A percentile compares a stretch with the other conserved stretches of the same genome.
Conservation (phyloP, 2,113 vertebrate genomes). For the Leptodactylus fuscus region DNA sequence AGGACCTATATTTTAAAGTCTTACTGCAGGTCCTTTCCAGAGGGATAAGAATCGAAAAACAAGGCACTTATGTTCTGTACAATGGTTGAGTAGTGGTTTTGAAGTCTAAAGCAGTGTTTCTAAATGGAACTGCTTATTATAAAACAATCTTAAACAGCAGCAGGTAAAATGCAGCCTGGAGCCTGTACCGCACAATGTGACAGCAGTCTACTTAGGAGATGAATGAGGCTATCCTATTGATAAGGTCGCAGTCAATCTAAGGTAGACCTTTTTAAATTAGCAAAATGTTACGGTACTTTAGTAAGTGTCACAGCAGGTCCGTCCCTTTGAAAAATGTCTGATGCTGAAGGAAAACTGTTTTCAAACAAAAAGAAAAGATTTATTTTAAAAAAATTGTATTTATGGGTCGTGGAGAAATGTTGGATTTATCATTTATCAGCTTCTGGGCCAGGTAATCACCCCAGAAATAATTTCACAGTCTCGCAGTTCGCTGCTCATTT, state of each 20-base stretch:
- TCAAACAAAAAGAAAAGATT: conserved; percentile 67
- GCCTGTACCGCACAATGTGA: conserved; percentile 63
- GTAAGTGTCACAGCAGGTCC: conserved; percentile 77
- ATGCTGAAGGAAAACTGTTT: conserved; percentile 72
- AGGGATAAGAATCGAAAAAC: no score
- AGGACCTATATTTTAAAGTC: no score
- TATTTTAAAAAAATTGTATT: conserved; percentile 59
- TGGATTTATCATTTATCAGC: conserved; percentile 49
- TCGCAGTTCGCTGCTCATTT: conserved; percentile 15
- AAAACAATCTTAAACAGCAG: conserved; percentile 62
- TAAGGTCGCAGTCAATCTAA: conserved; percentile 87
- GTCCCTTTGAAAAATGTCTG: conserved; percentile 78
- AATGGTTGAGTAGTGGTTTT: background rate
- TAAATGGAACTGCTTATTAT: conserved; percentile 49
- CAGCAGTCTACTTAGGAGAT: conserved; percentile 80
- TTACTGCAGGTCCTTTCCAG: background rate
- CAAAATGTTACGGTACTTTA: conserved; percentile 78
- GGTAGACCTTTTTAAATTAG: conserved; percentile 83
- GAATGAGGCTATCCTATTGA: conserved; percentile 83
- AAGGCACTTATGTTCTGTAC: background rate
- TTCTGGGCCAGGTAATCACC: conserved; percentile 32
- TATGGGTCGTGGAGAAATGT: conserved; percentile 1
- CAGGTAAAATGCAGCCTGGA: conserved; percentile 65
- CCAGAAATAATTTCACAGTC: conserved; percentile 45
- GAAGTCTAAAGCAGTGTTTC: conserved; percentile 18